Evolutionary conservation across 2,888 invertebrate genomes (phyloP), one percentile per base, ranked within the genome.

Genomic region (Cryptus viduatorius): DNA sequence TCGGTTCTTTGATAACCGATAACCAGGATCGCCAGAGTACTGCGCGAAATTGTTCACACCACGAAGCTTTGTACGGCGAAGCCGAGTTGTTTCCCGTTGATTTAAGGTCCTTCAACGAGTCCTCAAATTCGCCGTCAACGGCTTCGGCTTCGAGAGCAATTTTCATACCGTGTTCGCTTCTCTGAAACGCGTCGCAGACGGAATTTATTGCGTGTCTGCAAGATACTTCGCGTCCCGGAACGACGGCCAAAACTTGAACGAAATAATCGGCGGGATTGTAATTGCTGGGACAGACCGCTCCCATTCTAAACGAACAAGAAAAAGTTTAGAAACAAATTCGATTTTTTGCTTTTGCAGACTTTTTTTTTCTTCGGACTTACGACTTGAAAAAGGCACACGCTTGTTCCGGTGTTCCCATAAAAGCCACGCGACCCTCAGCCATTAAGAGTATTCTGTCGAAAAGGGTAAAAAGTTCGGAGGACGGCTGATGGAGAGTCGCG

Each of bases 211-310:
- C 96, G 79, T 96, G 96, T 64, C 96, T 95, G 65, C 98, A 98
- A 8, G 96, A 96, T 61, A 96, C 95, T 93, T 98, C 98, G 14
- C 96, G 95, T 0, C 97, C 97, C 0, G 98, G 98, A 0, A 97
- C 96, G 1, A 98, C 96, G 0, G 98, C 98, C 87, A 99, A 94
- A 1, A 98, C 96, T 92, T 98, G 97, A 68, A 99, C 97, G 94
- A 97, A 98, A 94, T 97, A 98, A 94, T 99, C 99, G 0, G 98
- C 98, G 2, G 98, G 98, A 93, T 98, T 99, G 94, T 97, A 98
- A 93, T 98, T 98, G 3, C 95, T 96, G 0, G 98, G 98, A 92
- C 98, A 98, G 0, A 96, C 96, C 12, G 97, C 97, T 31, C 97
- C 97, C 88, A 97, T 93, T 46, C 98, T 98, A 89, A 37, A 68